Conservation (phyloP, 2,797 vertebrate genomes). For the Labroides dimidiatus region DNA sequence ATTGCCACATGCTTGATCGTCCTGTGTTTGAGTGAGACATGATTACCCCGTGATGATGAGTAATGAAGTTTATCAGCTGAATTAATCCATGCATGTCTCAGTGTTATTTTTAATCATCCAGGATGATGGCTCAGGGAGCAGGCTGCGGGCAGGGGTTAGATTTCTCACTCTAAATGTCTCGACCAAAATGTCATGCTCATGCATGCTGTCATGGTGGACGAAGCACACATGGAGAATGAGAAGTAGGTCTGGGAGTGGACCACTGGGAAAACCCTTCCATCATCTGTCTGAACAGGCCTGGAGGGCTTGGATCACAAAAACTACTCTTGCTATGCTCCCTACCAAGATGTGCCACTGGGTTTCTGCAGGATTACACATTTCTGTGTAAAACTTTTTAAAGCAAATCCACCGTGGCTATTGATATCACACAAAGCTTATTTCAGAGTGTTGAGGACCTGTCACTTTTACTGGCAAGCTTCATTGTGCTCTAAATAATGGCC, state of each 20-base stretch:
- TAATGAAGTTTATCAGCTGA: constrained; percentile 36
- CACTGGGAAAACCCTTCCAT: constrained; percentile 81
- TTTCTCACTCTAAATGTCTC: constrained; percentile 70
- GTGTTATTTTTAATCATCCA: constrained; percentile 56
- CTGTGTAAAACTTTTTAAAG: constrained; percentile 75
- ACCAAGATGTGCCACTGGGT: constrained; percentile 55
- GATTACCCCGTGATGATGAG: constrained; percentile 24
- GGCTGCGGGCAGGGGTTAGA: constrained; percentile 46
- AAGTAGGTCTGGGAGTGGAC: constrained; percentile 73
- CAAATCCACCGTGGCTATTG: constrained; percentile 77
- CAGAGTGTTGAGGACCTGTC: constrained; percentile 82
- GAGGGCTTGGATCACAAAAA: constrained; percentile 74
- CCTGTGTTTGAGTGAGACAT: constrained; percentile 4
- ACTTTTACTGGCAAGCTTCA: constrained; percentile 77
- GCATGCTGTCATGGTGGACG: constrained; percentile 66
- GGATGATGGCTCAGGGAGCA: constrained; percentile 35
- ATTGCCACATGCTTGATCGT: constrained; percentile 26
- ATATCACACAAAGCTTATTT: constrained; percentile 79
- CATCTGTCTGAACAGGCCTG: constrained; percentile 80
- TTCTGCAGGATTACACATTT: constrained; percentile 77
- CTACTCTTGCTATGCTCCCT: constrained; percentile 53
- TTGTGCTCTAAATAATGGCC: constrained; percentile 84
- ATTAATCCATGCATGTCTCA: constrained; percentile 33
- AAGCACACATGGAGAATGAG: constrained; percentile 71
- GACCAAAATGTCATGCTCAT: constrained; percentile 75